phyloP scores from a whole-genome alignment of 2,888 invertebrate species.

The Ashinkailepas kermadecensis region DNA sequence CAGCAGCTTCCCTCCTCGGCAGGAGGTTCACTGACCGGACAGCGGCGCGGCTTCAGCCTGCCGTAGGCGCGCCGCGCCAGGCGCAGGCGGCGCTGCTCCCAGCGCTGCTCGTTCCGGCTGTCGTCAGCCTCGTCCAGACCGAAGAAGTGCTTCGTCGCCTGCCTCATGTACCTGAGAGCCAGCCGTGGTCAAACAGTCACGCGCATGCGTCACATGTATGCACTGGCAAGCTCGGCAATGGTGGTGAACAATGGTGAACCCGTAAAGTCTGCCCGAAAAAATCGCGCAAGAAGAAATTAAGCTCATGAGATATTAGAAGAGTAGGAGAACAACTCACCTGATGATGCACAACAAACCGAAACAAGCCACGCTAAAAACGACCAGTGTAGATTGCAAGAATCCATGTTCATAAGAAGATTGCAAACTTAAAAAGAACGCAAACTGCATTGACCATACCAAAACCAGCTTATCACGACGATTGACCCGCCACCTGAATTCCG shows the following conservation, averaged over 20 bases:
- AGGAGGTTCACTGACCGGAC: neutral
- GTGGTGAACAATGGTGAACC: neutral
- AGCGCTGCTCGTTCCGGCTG: neutral
- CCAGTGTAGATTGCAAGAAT: no score
- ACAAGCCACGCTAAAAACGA: no score
- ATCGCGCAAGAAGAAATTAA: neutral
- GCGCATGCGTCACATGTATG: neutral
- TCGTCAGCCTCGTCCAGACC: neutral
- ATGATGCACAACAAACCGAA: neutral
- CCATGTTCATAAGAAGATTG: no score
- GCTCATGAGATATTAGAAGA: neutral
- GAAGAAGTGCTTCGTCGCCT: slow-evolving; percentile 8
- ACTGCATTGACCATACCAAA: no score
- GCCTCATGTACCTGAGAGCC: neutral
- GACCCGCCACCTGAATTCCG: no score
- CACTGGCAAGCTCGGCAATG: no score
- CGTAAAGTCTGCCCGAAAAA: neutral
- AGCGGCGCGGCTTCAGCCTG: neutral
- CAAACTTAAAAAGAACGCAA: no score
- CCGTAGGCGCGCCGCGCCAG: neutral
- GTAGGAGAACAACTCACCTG: neutral
- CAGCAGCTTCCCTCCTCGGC: no score
- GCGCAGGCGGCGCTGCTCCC: neutral
- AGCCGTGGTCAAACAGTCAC: neutral
- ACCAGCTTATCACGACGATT: no score